A percentile compares a stretch with the other conserved stretches of the same genome.
phyloP scores from a whole-genome alignment of 2,113 vertebrate genomes.

The Seriola rivoliana region DNA sequence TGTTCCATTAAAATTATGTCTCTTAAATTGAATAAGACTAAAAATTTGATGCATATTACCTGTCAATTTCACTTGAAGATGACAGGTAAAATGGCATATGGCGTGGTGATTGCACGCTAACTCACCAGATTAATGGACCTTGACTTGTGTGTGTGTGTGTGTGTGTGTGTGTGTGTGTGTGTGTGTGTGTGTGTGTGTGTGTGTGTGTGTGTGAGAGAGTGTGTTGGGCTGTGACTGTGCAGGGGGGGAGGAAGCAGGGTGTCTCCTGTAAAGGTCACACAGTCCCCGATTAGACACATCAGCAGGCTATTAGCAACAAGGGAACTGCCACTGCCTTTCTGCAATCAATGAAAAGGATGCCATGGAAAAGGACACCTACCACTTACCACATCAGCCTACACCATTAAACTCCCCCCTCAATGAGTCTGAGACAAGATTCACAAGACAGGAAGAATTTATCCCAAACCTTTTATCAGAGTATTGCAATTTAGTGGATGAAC shows the following conservation, averaged over 20 bases:
- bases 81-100: constrained; percentile 49
- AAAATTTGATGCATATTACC: constrained; percentile 14
- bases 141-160: constrained; percentile 36
- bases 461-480: constrained; percentile 21
- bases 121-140: constrained; percentile 49
- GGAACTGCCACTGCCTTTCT: constrained; percentile 28
- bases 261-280: constrained; percentile 69
- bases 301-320: constrained; percentile 64
- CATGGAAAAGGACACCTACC: constrained; percentile 36
- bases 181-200: constrained; percentile 19
- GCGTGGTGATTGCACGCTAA: constrained; percentile 23
- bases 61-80: constrained; percentile 36
- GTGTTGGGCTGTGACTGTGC: not conserved
- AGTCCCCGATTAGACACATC: constrained; percentile 64
- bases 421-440: constrained; percentile 40
- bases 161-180: constrained; percentile 32
- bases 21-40: constrained; percentile 13
- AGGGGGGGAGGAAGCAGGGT: constrained; percentile 1
- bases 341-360: constrained; percentile 59
- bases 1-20: not conserved
- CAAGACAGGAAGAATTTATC: constrained; percentile 13
- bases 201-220: constrained; percentile 26
- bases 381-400: constrained; percentile 13
- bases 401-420: constrained; percentile 24
- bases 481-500: constrained; percentile 24